Percentiles rank a stretch among this genome's conserved stretches.
Conservation (phyloP, 2,888 invertebrate genomes). For the Dendrolimus pini region DNA sequence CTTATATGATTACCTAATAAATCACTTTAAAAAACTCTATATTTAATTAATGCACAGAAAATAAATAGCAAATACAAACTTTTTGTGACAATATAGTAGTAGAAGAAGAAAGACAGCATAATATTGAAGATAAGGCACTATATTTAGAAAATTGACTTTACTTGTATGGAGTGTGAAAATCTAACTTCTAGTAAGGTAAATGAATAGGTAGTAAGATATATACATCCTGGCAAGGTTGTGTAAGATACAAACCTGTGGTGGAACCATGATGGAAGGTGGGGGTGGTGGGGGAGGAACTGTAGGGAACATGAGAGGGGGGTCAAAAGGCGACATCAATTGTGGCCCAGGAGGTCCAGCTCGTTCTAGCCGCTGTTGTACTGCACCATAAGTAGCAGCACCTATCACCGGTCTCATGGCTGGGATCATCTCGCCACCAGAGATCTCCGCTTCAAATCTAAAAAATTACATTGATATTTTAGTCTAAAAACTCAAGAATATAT, state of each 20-base stretch:
- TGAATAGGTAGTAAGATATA: no score
- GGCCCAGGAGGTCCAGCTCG: slow-evolving; percentile 56
- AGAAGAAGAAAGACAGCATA: no score
- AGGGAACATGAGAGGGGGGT: slow-evolving; percentile 67
- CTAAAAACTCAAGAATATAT: no score
- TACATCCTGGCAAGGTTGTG: neutral
- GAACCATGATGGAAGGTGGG: slow-evolving; percentile 80
- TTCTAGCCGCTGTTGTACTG: slow-evolving; percentile 81
- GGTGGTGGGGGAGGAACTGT: slow-evolving; percentile 82
- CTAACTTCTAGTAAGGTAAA: no score
- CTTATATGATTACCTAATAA: no score
- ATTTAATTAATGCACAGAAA: no score
- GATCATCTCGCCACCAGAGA: slow-evolving; percentile 77
- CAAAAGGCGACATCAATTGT: slow-evolving; percentile 65
- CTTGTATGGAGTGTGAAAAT: no score
- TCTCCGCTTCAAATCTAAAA: slow-evolving; percentile 92
- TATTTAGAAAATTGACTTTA: no score
- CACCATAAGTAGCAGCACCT: slow-evolving; percentile 83
- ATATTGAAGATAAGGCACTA: no score
- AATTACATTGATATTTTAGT: neutral
- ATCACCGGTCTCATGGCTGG: slow-evolving; percentile 79
- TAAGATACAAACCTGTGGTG: slow-evolving; percentile 76
- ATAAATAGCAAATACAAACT: no score
- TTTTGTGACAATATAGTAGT: no score
- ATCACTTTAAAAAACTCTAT: no score